Percentiles rank a stretch among this genome's conserved stretches.
Conservation (phyloP, 2,113 vertebrate genomes). For the Cricetomys ansorgei region DNA sequence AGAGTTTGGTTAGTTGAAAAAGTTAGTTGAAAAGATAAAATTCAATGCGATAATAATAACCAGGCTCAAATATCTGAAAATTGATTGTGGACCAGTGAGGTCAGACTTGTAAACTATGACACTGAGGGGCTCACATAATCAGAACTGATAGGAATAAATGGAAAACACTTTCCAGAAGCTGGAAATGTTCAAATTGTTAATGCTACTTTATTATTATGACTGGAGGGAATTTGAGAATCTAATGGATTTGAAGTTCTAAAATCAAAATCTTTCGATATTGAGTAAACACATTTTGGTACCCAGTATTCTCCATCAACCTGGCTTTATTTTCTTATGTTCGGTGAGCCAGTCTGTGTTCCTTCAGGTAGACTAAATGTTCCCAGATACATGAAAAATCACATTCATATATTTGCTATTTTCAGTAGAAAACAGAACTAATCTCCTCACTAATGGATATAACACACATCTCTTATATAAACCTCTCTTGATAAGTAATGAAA, state of each 20-base stretch:
- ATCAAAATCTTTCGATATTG: neutral
- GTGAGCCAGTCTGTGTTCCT: neutral
- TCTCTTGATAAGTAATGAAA: neutral
- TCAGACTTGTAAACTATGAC: neutral
- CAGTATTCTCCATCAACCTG: neutral
- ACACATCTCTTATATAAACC: neutral
- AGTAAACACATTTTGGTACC: neutral
- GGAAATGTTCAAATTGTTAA: neutral
- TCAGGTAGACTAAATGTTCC: neutral
- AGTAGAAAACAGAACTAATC: neutral
- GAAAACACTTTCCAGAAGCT: neutral
- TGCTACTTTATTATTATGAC: neutral
- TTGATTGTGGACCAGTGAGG: neutral
- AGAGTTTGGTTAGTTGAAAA: neutral
- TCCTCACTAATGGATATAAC: neutral
- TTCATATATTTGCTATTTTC: neutral
- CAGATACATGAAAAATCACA: neutral
- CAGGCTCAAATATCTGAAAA: neutral
- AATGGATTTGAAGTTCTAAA: neutral
- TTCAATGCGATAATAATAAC: neutral
- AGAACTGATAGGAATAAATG: neutral
- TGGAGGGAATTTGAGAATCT: neutral
- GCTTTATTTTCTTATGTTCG: neutral
- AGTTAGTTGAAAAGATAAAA: neutral
- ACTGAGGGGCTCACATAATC: neutral